Percentiles rank a stretch among this genome's conserved stretches.
Evolutionary conservation across 2,113 vertebrate species (phyloP).

Genomic region (Poecilia latipinna): DNA sequence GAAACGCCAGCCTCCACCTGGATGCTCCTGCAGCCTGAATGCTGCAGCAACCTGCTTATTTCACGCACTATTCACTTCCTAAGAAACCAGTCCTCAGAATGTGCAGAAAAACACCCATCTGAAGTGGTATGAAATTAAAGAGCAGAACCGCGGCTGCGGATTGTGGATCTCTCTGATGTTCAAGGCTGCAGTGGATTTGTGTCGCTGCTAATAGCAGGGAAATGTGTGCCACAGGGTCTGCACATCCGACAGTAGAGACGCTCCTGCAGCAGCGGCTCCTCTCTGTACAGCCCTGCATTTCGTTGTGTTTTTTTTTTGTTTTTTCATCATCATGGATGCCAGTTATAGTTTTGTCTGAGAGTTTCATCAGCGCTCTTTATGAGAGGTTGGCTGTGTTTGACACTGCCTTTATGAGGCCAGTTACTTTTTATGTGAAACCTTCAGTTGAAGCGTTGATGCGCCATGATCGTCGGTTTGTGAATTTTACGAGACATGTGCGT

Average conservation of each 20-base stretch:
- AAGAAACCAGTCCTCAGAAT: background rate
- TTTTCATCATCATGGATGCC: conserved; percentile 38
- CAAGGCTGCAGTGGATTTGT: conserved; percentile 23
- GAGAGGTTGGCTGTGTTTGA: conserved; percentile 62
- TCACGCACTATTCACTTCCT: background rate
- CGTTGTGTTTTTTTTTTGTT: conserved; percentile 40
- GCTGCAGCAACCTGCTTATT: background rate
- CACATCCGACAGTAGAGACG: conserved; percentile 22
- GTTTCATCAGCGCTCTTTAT: conserved; percentile 67
- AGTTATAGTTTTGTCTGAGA: conserved; percentile 66
- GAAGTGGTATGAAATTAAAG: accelerated
- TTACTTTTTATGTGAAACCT: conserved; percentile 67
- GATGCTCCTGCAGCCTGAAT: no score
- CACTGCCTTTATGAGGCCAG: conserved; percentile 61
- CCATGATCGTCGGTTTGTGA: conserved; percentile 48
- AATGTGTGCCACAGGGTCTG: conserved; percentile 20
- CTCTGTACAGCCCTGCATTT: conserved; percentile 38
- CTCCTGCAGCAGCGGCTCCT: conserved; percentile 15
- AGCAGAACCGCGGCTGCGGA: background rate
- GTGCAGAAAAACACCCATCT: background rate
- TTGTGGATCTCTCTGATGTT: background rate
- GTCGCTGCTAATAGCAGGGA: conserved; percentile 8
- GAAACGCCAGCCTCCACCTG: no score
- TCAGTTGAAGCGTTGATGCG: conserved; percentile 67
- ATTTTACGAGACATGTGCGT: conserved; percentile 45